Evolutionary conservation across 2,113 vertebrate genomes (phyloP), one percentile per base, ranked within the genome.

Genomic region (Delphinus delphis): DNA sequence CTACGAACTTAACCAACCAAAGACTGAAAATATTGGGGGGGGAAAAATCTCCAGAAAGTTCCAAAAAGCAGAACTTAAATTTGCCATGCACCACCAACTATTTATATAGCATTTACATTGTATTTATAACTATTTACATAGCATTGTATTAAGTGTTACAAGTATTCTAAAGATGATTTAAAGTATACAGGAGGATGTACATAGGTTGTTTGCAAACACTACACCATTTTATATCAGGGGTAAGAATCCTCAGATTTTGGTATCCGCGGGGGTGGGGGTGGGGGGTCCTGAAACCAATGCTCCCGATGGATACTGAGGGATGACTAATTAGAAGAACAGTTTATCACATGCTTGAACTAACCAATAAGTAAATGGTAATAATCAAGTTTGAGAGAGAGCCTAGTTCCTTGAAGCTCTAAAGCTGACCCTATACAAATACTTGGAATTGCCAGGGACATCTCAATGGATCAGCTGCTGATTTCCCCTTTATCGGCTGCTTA

Each of bases 201-300:
- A 33, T 21, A 50, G 28, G 47, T 77, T 77, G n/a, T 55, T n/a
- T 79, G 31, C 76, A 79, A 79, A n/a, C 23, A 79, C 18, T 79
- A 20, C 23, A 62, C 26, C 62, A 63, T n/a, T 79, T 79, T n/a
- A 13, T n/a, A 79, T 55, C 47, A 79, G 76, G 20, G 31, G 53
- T n/a, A 20, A 1, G 0, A 55, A 53, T 55, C 33, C 76, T 79
- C 18, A 53, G 31, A 79, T 47, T 21, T 77, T 38, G 26, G 4
- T 47, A 50, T 41, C 44, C 6, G 0, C 17, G 0, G 44, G 44
- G 44, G 15, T 0, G 4, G 14, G 28, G 50, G 3, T 4, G 50
- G 28, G 28, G 44, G 18, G 5, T 53, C 47, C 31, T 53, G 76
- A 47, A 53, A 79, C 31, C 47, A 53, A 79, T 79, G 18, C 76